Percentiles rank a stretch among this genome's conserved stretches.
Conservation (phyloP, 1,140 invertebrate genomes). For the Psilanteris sp. region DNA sequence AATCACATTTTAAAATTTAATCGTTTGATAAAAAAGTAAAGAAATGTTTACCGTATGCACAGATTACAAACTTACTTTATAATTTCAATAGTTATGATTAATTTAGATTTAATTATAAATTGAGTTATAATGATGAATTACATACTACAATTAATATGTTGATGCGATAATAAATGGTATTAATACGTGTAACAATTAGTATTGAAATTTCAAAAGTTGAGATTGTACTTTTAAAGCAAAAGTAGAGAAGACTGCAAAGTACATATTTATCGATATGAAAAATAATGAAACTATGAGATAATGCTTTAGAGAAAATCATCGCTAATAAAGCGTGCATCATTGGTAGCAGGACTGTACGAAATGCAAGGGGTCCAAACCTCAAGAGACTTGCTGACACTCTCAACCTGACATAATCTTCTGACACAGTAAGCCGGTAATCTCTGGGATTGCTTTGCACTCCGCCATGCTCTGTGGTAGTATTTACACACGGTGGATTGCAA, state of each 20-base stretch:
- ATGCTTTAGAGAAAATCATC: constrained; percentile 41
- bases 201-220: too few relatives aligned
- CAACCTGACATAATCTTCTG: constrained; percentile 80
- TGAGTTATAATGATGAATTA: too few relatives aligned
- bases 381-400: constrained; percentile 76
- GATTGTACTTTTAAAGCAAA: too few relatives aligned
- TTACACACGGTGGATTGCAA: constrained; percentile 72
- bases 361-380: constrained; percentile 62
- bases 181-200: too few relatives aligned
- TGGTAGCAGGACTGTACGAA: constrained; percentile 34
- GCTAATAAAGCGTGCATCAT: constrained; percentile 56
- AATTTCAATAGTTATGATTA: too few relatives aligned
- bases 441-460: constrained; percentile 76
- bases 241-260: not conserved
- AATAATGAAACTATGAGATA: constrained; percentile 47
- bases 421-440: constrained; percentile 80
- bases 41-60: too few relatives aligned
- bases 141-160: too few relatives aligned
- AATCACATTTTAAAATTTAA: too few relatives aligned
- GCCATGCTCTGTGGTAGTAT: constrained; percentile 68
- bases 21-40: too few relatives aligned
- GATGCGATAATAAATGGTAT: too few relatives aligned
- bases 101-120: too few relatives aligned
- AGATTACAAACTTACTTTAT: too few relatives aligned
- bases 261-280: constrained; percentile 38